Evolutionary conservation across 2,888 invertebrate genomes (phyloP), one percentile per base, ranked within the genome.

Genomic region (Drosophila falleni): DNA sequence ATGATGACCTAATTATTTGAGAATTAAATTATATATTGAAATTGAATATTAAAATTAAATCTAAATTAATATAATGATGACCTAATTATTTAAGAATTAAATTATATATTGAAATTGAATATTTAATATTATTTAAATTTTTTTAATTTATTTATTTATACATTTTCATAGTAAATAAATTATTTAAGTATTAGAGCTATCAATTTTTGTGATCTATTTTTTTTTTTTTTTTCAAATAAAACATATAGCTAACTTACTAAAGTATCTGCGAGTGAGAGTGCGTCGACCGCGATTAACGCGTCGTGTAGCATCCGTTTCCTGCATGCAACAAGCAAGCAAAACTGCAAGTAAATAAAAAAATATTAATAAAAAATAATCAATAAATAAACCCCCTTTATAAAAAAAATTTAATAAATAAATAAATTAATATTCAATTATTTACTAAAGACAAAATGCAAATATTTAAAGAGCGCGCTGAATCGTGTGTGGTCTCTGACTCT

Each of bases 261-360:
- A 96, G 91, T 97, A 97, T 68, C 94, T 94, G 72, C 96, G 94
- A 3, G 96, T 97, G 88, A 97, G 94, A 11, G 96, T 96, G 93
- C 96, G 95, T 74, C 97, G 94, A 60, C 97, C 97, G 86, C 96
- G 94, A 44, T 97, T 93, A 87, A 97, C 96, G 91, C 96, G 96
- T 85, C 97, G 94, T 87, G 97, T 94, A 11, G 95, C 97, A 91
- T 97, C 97, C 26, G 94, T 94, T 93, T 96, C 96, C 87, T 95
- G 95, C 78, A 95, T 93, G 50, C 96, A 93, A 37, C 95, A 94
- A 70, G 96, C 94, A 86, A 96, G 90, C 64, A 97, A 93, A 87
- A 95, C 95, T 96, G 67, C 46, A 61, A 78, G 53, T 26, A 56
- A 37, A 47, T 42, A 41, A 26, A 3, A 39, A 53, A 29, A 50